These are phyloP conservation scores for Paragorgia papillata DNA, from an alignment of 92 coral and sea anemone genomes.

Conservation along the genomic window DNA sequence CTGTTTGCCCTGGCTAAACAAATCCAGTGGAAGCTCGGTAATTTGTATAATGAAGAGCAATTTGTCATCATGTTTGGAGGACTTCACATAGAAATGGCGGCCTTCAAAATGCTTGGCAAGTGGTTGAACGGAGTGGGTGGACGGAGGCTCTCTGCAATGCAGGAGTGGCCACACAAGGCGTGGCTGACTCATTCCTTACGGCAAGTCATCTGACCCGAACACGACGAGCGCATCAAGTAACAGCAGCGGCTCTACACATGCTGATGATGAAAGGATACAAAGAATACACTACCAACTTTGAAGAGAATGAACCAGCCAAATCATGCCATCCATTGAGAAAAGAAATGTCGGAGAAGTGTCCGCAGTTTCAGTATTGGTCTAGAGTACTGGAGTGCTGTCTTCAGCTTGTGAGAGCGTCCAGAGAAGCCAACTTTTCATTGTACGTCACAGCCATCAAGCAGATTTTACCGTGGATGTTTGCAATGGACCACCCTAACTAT, in stretches of 20 bases:
- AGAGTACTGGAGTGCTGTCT: constrained; percentile 31
- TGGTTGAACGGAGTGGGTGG: no score
- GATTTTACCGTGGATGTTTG: constrained; percentile 42
- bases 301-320: background rate
- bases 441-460: constrained; percentile 27
- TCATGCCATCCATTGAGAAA: constrained; percentile 37
- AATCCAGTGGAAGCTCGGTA: constrained; percentile 33
- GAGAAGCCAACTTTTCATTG: constrained; percentile 37
- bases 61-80: constrained; percentile 45
- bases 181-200: no score
- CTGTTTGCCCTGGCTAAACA: constrained; percentile 53
- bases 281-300: no score
- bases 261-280: no score
- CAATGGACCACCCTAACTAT: constrained; percentile 45
- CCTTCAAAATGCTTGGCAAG: no score
- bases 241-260: no score
- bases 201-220: no score
- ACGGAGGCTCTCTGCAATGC: no score
- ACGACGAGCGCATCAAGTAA: no score
- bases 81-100: no score
- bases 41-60: constrained; percentile 48
- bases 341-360: constrained; percentile 20
- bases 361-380: no score
- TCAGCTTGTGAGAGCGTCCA: constrained; percentile 36
- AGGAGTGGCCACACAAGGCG: no score